A percentile compares a stretch with the other conserved stretches of the same genome.
Evolutionary conservation across 2,797 vertebrate genomes (phyloP).

Genomic region (Dendrocincla tyrannina): DNA sequence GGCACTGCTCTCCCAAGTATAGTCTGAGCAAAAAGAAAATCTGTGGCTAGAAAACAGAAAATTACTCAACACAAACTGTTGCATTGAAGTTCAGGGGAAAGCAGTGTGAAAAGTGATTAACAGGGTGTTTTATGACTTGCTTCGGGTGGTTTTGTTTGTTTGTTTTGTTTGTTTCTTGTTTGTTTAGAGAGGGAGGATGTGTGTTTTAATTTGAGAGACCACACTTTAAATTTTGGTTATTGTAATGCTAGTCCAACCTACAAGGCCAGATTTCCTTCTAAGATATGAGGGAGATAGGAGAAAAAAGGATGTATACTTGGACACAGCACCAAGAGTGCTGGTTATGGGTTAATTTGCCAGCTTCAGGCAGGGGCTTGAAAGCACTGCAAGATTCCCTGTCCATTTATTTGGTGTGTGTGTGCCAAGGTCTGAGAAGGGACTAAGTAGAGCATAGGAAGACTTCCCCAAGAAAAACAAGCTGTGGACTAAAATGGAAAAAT

Average conservation of each 20-base stretch:
- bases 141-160: accelerated
- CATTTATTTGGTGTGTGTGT: neutral
- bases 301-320: neutral
- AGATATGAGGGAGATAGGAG: neutral
- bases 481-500: neutral
- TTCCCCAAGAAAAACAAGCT: neutral
- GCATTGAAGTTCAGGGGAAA: neutral
- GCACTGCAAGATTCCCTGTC: neutral
- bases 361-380: neutral
- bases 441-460: neutral
- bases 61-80: neutral
- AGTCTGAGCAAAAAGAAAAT: conserved; percentile 90
- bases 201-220: neutral
- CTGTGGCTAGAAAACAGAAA: conserved; percentile 84
- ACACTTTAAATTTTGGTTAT: neutral
- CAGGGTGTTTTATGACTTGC: accelerated
- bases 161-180: neutral
- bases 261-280: neutral
- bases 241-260: neutral
- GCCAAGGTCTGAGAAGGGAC: neutral
- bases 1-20: conserved; percentile 86
- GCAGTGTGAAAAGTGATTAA: neutral
- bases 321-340: neutral
- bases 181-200: neutral
- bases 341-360: neutral